Evolutionary conservation across 2,113 vertebrate species (phyloP), one percentile per base, ranked within the genome.

Genomic region (Sciurus niger): DNA sequence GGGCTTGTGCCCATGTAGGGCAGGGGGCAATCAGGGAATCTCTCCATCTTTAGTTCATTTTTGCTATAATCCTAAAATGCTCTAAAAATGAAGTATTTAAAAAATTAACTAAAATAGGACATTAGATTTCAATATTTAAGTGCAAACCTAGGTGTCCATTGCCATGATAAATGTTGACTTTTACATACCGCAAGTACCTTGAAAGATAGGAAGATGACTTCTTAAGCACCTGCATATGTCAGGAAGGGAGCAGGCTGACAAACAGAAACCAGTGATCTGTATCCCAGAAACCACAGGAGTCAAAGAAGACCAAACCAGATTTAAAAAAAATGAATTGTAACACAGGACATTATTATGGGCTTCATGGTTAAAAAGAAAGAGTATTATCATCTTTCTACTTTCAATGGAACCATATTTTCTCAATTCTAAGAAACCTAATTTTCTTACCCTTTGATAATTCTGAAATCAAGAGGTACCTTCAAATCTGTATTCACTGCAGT

Each of bases 381-480:
- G 46, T 58, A 76, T 53, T 76, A 63, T 37, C 58, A 79, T 73
- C 10, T 68, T 28, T 89, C 84, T 89, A 18, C 67, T 95, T 60
- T 86, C 25, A 24, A 12, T 82, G 34, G 68, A 80, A 89, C 24
- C 11, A 58, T 67, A 92, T 34, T 92, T 94, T 73, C 40, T 84
- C 89, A 34, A 89, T 89, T 96, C 74, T 89, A 94, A 83, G 37
- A 97, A 84, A 60, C 2, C 20, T 86, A 55, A 89, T 48, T 82
- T 88, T 53, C 84, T 90, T 48, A 95, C 2, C 74, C 48, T 86
- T 92, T 25, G 89, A n/a, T 78, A 87, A 84, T 43, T 76, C 74
- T 87, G 22, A 78, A 94, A 94, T 94, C 70, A 89, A 87, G 60
- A 95, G 16, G 14, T 37, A 84, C 11, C 43, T 95, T 72, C 72